These are phyloP conservation scores for Sminthurides aquaticus DNA, from an alignment of 2,888 invertebrate genomes.

Conservation along the genomic window DNA sequence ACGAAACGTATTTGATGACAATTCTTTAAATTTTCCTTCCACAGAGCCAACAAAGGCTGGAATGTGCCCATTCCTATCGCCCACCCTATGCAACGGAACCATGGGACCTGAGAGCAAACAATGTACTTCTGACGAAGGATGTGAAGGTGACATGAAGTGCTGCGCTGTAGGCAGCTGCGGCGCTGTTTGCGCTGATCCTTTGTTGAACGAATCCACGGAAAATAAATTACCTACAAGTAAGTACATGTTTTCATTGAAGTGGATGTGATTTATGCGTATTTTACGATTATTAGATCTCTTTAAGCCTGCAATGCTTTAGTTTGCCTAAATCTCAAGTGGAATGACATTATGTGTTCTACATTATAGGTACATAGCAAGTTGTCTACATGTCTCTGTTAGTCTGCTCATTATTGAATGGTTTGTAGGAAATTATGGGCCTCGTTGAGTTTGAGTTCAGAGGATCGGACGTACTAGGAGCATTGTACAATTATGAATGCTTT, in stretches of 20 bases:
- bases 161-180: slow-evolving; percentile 38
- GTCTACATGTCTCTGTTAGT: too few species aligned
- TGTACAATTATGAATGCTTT: too few species aligned
- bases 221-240: slow-evolving; percentile 34
- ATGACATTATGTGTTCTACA: too few species aligned
- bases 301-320: background rate
- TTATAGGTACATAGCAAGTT: too few species aligned
- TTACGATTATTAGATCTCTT: background rate
- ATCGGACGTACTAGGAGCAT: too few species aligned
- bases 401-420: too few species aligned
- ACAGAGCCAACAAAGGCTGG: slow-evolving; percentile 45
- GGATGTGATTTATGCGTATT: background rate
- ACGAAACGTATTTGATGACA: background rate
- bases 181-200: slow-evolving; percentile 41
- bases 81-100: slow-evolving; percentile 35
- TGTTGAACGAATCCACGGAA: slow-evolving; percentile 26
- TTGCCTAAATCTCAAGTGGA: too few species aligned
- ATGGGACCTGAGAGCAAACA: slow-evolving; percentile 29
- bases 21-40: background rate
- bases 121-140: slow-evolving; percentile 44
- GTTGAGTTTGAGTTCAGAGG: too few species aligned
- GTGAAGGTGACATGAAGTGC: slow-evolving; percentile 43
- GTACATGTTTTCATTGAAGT: background rate
- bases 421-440: too few species aligned
- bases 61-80: slow-evolving; percentile 44